These are phyloP conservation scores for Rhinopomastus cyanomelas DNA, from an alignment of 2,113 vertebrate species.

Conservation along the genomic window DNA sequence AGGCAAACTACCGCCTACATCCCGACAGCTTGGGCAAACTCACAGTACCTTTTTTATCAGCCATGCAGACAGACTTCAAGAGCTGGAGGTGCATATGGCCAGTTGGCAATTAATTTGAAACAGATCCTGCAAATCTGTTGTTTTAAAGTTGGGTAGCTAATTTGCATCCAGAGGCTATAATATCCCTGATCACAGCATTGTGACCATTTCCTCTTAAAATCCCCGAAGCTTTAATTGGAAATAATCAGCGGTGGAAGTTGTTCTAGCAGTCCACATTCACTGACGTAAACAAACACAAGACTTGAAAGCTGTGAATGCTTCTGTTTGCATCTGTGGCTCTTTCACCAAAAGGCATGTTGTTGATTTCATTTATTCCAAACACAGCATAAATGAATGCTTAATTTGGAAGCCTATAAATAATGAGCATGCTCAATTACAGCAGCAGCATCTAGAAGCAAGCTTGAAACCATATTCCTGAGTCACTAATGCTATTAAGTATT, in stretches of 20 bases:
- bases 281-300: slow-evolving; percentile 66
- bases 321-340: slow-evolving; percentile 66
- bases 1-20: background rate
- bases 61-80: background rate
- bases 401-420: slow-evolving; percentile 70
- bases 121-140: slow-evolving; percentile 28
- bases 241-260: slow-evolving; percentile 43
- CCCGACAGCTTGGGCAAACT: background rate
- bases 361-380: slow-evolving; percentile 73
- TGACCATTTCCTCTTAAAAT: slow-evolving; percentile 61
- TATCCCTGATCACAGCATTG: slow-evolving; percentile 58
- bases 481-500: slow-evolving; percentile 49
- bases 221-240: slow-evolving; percentile 59
- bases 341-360: slow-evolving; percentile 64
- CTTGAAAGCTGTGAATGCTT: slow-evolving; percentile 52
- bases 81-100: slow-evolving; percentile 39
- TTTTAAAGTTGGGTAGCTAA: slow-evolving; percentile 28
- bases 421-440: slow-evolving; percentile 53
- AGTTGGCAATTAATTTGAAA: slow-evolving; percentile 47
- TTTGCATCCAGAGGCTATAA: slow-evolving; percentile 36
- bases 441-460: slow-evolving; percentile 53
- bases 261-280: slow-evolving; percentile 47
- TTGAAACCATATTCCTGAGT: slow-evolving; percentile 1
- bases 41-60: background rate
- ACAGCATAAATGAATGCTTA: slow-evolving; percentile 73